A percentile compares a stretch with the other conserved stretches of the same genome.
phyloP scores from a whole-genome alignment of 2,888 invertebrate genomes.

The Drosophila tanythrix region DNA sequence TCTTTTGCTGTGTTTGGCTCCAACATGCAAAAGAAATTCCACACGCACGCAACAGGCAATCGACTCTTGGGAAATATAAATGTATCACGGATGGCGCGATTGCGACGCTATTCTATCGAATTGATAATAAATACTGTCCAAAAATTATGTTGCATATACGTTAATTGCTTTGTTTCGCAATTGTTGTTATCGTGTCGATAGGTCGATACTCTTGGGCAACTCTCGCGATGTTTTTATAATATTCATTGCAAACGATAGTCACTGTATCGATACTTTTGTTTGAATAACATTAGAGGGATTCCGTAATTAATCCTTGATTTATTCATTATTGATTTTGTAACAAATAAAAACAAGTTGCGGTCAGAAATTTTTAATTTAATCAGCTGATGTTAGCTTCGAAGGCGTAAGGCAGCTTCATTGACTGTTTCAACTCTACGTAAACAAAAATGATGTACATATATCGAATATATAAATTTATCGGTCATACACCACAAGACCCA shows the following conservation, averaged over 20 bases:
- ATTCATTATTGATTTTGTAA: neutral
- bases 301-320: neutral
- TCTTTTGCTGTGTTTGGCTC: conserved; percentile 54
- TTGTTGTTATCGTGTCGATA: conserved; percentile 16
- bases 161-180: conserved; percentile 47
- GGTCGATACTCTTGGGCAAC: conserved; percentile 18
- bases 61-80: conserved; percentile 23
- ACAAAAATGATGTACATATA: neutral
- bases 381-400: too few relatives aligned
- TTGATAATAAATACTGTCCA: conserved; percentile 49
- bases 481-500: neutral
- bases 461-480: neutral
- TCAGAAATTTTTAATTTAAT: neutral
- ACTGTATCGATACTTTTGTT: neutral
- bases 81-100: conserved; percentile 1
- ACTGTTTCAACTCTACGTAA: neutral
- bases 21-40: conserved; percentile 72
- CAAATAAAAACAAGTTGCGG: too few relatives aligned
- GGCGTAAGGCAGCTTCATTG: neutral
- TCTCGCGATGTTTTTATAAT: neutral
- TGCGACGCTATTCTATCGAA: conserved; percentile 35
- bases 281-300: neutral
- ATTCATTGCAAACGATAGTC: neutral
- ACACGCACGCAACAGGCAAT: conserved; percentile 64
- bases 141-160: conserved; percentile 27